phyloP scores from a whole-genome alignment of 2,888 invertebrate genomes.

The Tetragonisca angustula region DNA sequence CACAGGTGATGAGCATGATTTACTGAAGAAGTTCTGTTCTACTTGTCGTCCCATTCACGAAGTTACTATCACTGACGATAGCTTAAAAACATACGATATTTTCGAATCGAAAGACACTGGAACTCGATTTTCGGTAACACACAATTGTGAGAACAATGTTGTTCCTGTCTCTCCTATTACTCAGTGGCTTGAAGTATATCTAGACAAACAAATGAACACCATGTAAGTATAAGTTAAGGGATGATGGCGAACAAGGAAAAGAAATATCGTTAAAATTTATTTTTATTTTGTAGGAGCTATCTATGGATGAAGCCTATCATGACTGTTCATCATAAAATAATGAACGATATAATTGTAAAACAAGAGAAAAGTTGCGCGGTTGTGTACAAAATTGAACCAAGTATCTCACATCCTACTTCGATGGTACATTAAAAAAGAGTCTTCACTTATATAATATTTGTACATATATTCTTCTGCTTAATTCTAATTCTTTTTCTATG shows the following conservation, averaged over 20 bases:
- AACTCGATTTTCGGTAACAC: conserved; percentile 65
- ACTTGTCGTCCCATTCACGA: conserved; percentile 73
- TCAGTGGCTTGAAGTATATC: conserved; percentile 60
- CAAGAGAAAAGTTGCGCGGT: conserved; percentile 75
- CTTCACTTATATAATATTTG: no score
- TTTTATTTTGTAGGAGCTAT: conserved; percentile 52
- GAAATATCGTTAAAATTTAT: not conserved
- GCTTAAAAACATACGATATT: conserved; percentile 55
- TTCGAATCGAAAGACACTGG: conserved; percentile 75
- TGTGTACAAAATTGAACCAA: conserved; percentile 73
- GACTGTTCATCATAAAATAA: conserved; percentile 64
- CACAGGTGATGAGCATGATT: conserved; percentile 73
- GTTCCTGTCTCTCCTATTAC: conserved; percentile 43
- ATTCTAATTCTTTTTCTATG: not conserved
- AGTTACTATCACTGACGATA: conserved; percentile 76
- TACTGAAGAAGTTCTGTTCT: conserved; percentile 77
- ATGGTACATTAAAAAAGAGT: conserved; percentile 64
- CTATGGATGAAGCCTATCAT: conserved; percentile 49
- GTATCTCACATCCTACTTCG: conserved; percentile 75
- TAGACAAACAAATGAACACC: conserved; percentile 56
- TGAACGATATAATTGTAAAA: conserved; percentile 69
- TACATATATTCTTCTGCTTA: not conserved
- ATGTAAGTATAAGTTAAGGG: conserved; percentile 57
- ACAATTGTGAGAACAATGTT: conserved; percentile 76
- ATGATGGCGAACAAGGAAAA: not conserved